Evolutionary conservation across 2,113 vertebrate genomes (phyloP).

Genomic region (Gobius niger): DNA sequence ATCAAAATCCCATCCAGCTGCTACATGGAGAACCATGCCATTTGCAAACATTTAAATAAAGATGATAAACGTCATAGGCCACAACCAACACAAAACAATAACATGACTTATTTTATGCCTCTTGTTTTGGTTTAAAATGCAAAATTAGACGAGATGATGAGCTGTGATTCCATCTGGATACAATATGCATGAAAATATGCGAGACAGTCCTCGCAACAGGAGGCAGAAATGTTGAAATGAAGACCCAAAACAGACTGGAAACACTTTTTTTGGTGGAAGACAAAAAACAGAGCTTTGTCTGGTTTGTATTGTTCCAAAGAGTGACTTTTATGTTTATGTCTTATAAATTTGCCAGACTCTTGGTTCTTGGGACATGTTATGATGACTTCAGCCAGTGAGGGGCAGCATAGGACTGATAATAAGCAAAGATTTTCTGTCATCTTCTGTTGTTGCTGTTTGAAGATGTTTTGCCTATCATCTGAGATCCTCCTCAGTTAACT

Average conservation of each 20-base stretch:
- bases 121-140: slow-evolving; percentile 21
- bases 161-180: slow-evolving; percentile 54
- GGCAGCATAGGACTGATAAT: slow-evolving; percentile 38
- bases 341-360: background rate
- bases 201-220: slow-evolving; percentile 31
- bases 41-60: slow-evolving; percentile 4
- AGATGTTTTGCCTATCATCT: too few species aligned
- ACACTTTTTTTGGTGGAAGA: slow-evolving; percentile 10
- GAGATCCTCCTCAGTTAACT: background rate
- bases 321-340: background rate
- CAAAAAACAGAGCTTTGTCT: background rate
- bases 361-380: slow-evolving; percentile 1
- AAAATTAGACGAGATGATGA: slow-evolving; percentile 17
- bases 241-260: slow-evolving; percentile 39
- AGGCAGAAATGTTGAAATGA: slow-evolving; percentile 33
- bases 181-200: slow-evolving; percentile 54
- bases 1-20: slow-evolving; percentile 15
- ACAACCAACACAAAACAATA: background rate
- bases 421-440: background rate
- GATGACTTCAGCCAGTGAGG: slow-evolving; percentile 32
- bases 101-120: background rate
- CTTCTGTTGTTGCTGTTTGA: too few species aligned
- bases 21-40: background rate
- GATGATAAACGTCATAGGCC: background rate
- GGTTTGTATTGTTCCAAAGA: background rate